Base-by-base conservation (phyloP, 64 coral and sea anemone species). In the Montipora efflorescens region DNA sequence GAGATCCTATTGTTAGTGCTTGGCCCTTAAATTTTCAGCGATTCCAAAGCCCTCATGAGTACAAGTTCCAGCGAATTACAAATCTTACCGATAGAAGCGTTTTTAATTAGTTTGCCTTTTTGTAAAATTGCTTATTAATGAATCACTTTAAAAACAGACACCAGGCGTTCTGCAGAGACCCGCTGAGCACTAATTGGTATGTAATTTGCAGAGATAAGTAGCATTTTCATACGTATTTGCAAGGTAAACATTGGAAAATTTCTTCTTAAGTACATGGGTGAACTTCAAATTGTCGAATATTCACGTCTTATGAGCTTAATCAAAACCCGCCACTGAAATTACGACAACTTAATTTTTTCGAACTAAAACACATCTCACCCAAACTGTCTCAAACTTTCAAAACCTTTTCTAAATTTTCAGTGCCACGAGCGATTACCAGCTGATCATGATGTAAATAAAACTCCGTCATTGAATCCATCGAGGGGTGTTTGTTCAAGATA, bases 131-230 rank as follows among this genome's bases (percentile, higher is more conserved):
- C 57, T 80, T 91, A 91, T 91, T 91, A 91, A 91, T 91, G 90
- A 86, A 91, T 91, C 79, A 74, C 25, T 79, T 80, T 82, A 91
- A 67, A 91, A 91, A 91, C 90, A 91, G 66, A 86, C 82, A 68
- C 64, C 82, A 47, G 78, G 90, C 90, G 80, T 91, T 90, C 87
- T 82, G 15, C 3, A 81, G 74, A 90, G 75, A 93, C 95, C 95
- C 66, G 92, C 87, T 87, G 95, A 53, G 95, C 89, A 47, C 74
- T 96, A 93, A 96, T 96, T 93, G 95, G 74, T 89, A 93, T 90
- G 91, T 96, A 96, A 96, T 96, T 96, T 96, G 91, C 68, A 70
- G 59, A 67, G 95, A 81, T 93, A 90, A 96, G 75, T 92, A 62
- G 50, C 20, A 67, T 90, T 90, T 90, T 75, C 78, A 85, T 69